Evolutionary conservation across 1,140 invertebrate species (phyloP).

Genomic region (Diuraphis noxia): DNA sequence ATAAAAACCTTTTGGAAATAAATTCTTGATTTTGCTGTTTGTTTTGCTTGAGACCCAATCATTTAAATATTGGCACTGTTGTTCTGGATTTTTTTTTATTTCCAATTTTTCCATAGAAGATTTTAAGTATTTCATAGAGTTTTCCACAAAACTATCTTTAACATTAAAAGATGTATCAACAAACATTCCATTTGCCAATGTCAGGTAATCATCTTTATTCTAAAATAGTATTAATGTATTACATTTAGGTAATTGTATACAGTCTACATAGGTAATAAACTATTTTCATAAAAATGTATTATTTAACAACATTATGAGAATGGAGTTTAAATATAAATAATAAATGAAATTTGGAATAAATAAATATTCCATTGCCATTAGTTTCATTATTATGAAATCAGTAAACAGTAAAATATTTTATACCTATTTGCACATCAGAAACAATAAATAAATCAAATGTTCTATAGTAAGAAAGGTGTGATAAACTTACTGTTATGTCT

Average conservation of each 20-base stretch:
- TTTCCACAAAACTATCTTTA: conserved; percentile 20
- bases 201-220: not conserved
- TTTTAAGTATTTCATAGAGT: not conserved
- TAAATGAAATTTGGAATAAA: too few species aligned
- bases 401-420: not conserved
- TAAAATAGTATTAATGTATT: not conserved
- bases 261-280: too few species aligned
- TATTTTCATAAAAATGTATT: too few species aligned
- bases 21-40: conserved; percentile 26
- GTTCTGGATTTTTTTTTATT: not conserved
- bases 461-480: too few species aligned
- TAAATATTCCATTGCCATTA: not conserved
- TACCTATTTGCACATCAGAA: too few species aligned
- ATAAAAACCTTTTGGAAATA: not conserved
- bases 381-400: not conserved
- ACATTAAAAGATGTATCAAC: conserved; percentile 7
- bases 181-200: conserved; percentile 30
- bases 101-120: conserved; percentile 8
- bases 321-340: too few species aligned
- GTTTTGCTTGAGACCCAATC: conserved; percentile 33
- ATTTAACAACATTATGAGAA: too few species aligned
- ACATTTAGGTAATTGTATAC: too few species aligned
- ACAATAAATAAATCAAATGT: not conserved
- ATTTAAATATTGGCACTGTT: conserved; percentile 17
- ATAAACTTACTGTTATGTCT: not conserved